These are phyloP conservation scores for Harpagoxenus sublaevis DNA, from an alignment of 2,888 invertebrate genomes.

Conservation along the genomic window DNA sequence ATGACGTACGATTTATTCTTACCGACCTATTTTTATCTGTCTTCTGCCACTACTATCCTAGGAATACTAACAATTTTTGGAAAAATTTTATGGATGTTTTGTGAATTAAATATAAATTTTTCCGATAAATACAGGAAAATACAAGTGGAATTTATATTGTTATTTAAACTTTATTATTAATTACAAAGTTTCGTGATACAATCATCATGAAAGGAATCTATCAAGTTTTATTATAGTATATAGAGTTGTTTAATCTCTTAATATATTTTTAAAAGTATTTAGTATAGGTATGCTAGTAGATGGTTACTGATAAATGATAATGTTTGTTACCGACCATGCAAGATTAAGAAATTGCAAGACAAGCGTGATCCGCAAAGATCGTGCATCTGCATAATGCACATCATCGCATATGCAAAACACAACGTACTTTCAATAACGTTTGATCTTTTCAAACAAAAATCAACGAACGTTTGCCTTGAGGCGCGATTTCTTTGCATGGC, in stretches of 20 bases:
- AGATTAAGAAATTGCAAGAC: slow-evolving; percentile 13
- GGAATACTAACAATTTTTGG: neutral
- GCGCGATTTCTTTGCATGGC: neutral
- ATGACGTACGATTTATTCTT: slow-evolving; percentile 41
- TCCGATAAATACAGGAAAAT: neutral
- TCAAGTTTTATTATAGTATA: neutral
- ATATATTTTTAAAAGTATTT: neutral
- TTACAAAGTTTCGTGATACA: neutral
- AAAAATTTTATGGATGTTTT: neutral
- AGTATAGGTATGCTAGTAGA: neutral
- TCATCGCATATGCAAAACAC: slow-evolving; percentile 27
- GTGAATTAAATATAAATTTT: neutral
- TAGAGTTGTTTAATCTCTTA: neutral
- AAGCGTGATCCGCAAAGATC: slow-evolving; percentile 12
- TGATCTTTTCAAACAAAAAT: slow-evolving; percentile 35
- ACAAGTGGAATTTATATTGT: neutral
- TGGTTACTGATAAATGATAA: neutral
- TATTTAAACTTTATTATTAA: neutral
- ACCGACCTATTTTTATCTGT: slow-evolving; percentile 25
- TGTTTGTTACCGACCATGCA: neutral
- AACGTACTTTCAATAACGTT: slow-evolving; percentile 6
- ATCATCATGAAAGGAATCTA: neutral
- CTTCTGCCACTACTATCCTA: neutral
- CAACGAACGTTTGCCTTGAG: neutral
- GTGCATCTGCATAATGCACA: slow-evolving; percentile 32